These are phyloP conservation scores for Propithecus deckenii DNA, from an alignment of 2,797 vertebrate species.

Conservation along the genomic window DNA sequence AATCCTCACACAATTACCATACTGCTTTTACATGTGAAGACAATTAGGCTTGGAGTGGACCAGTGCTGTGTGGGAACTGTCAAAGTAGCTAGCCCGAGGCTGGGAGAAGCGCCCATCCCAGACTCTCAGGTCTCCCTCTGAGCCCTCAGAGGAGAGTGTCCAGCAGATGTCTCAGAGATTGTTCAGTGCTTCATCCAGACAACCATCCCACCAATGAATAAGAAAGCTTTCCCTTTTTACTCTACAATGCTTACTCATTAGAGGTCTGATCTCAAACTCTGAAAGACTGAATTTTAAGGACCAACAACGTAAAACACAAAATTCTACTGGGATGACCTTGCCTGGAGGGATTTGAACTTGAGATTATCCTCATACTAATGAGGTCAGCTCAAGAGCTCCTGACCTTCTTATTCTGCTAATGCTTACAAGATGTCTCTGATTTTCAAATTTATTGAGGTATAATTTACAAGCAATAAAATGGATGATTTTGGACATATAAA, in stretches of 20 bases:
- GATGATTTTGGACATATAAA: not conserved
- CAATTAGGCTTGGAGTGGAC: not conserved
- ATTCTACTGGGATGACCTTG: constrained; percentile 1
- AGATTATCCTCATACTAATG: not conserved
- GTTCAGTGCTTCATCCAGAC: not conserved
- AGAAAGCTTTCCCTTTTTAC: not conserved
- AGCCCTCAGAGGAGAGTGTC: not conserved
- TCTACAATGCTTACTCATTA: not conserved
- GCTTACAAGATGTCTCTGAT: constrained; percentile 34
- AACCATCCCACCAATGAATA: not conserved
- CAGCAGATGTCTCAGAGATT: not conserved
- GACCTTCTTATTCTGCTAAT: constrained; percentile 3
- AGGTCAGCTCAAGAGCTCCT: not conserved
- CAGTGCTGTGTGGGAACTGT: not conserved
- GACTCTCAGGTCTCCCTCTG: not conserved
- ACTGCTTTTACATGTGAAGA: not conserved
- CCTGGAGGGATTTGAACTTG: constrained; percentile 34
- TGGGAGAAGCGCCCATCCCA: not conserved
- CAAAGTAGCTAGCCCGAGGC: not conserved
- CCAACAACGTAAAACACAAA: not conserved
- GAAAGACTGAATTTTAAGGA: constrained; percentile 13
- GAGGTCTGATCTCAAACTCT: not conserved
- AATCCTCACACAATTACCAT: not conserved
- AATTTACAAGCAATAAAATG: constrained; percentile 43
- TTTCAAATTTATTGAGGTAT: not conserved